Conservation (phyloP, 2,797 vertebrate species). For the Trematomus bernacchii region DNA sequence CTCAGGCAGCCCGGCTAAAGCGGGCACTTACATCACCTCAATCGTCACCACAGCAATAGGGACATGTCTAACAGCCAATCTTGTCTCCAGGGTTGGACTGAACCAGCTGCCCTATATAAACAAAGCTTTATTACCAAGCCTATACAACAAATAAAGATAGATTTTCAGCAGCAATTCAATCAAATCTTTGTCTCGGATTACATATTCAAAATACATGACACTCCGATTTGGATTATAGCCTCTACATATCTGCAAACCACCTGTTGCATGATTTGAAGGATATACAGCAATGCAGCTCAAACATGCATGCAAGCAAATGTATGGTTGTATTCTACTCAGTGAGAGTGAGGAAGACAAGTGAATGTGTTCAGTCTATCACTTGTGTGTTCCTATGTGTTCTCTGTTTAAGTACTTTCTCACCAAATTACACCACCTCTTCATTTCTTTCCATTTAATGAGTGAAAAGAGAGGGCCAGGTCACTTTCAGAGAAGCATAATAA, state of each 20-base stretch:
- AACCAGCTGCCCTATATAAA: slow-evolving; percentile 38
- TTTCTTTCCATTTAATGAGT: slow-evolving; percentile 60
- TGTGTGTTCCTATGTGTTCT: slow-evolving; percentile 48
- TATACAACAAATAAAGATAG: not conserved
- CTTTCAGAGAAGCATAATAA: slow-evolving; percentile 69
- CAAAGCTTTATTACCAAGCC: slow-evolving; percentile 30
- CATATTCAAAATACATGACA: slow-evolving; percentile 13
- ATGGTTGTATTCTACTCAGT: slow-evolving; percentile 21
- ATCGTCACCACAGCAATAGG: slow-evolving; percentile 59
- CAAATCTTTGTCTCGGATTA: slow-evolving; percentile 2
- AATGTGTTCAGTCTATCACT: slow-evolving; percentile 40
- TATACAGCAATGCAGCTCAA: slow-evolving; percentile 35
- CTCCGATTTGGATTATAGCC: slow-evolving; percentile 25
- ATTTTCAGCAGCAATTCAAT: slow-evolving; percentile 8
- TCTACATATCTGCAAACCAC: slow-evolving; percentile 18
- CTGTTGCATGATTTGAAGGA: slow-evolving; percentile 19
- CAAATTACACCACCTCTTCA: slow-evolving; percentile 64
- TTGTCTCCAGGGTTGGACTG: slow-evolving; percentile 35
- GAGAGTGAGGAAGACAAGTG: slow-evolving; percentile 11
- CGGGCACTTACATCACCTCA: slow-evolving; percentile 74
- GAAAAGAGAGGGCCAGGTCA: slow-evolving; percentile 69
- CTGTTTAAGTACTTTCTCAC: slow-evolving; percentile 60
- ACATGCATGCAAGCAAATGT: slow-evolving; percentile 20
- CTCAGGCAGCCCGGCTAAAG: slow-evolving; percentile 71
- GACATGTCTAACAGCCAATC: slow-evolving; percentile 43